Evolutionary conservation across 2,113 vertebrate species (phyloP).

Genomic region (Pontoporia blainvillei): DNA sequence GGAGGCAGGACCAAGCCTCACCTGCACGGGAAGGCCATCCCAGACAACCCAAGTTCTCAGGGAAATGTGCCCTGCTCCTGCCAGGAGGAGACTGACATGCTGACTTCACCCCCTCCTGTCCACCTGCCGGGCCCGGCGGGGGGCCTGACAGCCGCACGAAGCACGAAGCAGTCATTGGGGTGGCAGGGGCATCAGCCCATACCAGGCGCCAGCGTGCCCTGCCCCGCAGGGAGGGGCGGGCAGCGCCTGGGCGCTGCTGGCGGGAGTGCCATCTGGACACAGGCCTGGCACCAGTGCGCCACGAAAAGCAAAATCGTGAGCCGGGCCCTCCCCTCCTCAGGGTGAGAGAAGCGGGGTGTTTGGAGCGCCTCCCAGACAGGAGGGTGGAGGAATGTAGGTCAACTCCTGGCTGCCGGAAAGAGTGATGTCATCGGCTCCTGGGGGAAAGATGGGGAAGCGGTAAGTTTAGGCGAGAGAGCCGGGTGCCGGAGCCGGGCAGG

Average conservation of each 20-base stretch:
- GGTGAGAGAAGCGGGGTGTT: neutral
- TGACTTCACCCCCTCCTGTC: neutral
- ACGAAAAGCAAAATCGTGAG: constrained; percentile 57
- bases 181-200: neutral
- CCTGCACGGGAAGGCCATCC: constrained; percentile 51
- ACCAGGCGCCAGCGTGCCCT: neutral
- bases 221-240: neutral
- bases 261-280: constrained; percentile 47
- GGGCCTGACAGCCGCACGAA: neutral
- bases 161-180: neutral
- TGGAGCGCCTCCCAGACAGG: constrained; percentile 62
- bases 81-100: neutral
- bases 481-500: neutral
- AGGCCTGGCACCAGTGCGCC: neutral
- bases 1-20: constrained; percentile 60
- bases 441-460: neutral
- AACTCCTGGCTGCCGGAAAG: constrained; percentile 16
- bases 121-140: neutral
- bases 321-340: constrained; percentile 34
- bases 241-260: neutral
- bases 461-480: neutral
- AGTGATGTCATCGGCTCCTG: constrained; percentile 48
- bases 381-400: constrained; percentile 66
- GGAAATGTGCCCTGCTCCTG: constrained; percentile 61
- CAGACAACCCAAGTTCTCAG: constrained; percentile 57